Percentiles rank a stretch among this genome's conserved stretches.
Conservation (phyloP, 2,888 invertebrate genomes). For the Drosophila gaucha region DNA sequence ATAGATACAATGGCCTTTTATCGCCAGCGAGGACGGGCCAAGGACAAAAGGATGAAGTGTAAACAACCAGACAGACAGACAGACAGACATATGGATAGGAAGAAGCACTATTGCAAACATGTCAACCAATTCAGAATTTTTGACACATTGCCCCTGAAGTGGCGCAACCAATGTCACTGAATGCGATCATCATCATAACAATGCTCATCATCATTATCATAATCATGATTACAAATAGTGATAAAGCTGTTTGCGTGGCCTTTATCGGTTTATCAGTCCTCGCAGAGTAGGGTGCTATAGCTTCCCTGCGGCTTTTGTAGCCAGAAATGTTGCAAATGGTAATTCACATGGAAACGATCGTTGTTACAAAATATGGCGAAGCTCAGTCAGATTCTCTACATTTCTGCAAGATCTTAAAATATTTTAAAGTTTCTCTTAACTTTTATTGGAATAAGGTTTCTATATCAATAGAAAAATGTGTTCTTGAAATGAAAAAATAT, state of each 20-base stretch:
- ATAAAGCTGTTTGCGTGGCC: slow-evolving; percentile 24
- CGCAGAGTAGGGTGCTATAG: slow-evolving; percentile 10
- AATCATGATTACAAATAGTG: slow-evolving; percentile 35
- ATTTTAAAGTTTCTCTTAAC: too few species aligned
- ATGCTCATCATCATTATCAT: slow-evolving; percentile 33
- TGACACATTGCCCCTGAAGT: slow-evolving; percentile 73
- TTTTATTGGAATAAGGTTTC: too few species aligned
- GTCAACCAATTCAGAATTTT: slow-evolving; percentile 66
- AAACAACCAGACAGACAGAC: slow-evolving; percentile 56
- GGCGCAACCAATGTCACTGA: slow-evolving; percentile 49
- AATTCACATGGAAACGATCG: slow-evolving; percentile 2
- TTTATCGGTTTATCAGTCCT: slow-evolving; percentile 58
- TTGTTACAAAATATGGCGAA: background rate
- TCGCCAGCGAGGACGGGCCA: slow-evolving; percentile 47
- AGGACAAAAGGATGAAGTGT: slow-evolving; percentile 70
- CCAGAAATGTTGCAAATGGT: slow-evolving; percentile 2
- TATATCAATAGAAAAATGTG: background rate
- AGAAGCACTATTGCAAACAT: slow-evolving; percentile 62
- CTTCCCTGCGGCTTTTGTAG: slow-evolving; percentile 22
- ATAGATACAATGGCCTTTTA: slow-evolving; percentile 63
- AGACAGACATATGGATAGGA: background rate
- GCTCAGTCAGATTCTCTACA: background rate
- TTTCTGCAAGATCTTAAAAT: too few species aligned
- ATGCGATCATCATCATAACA: slow-evolving; percentile 24
- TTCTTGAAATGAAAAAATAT: too few species aligned